phyloP scores from a whole-genome alignment of 2,888 invertebrate species.

The Leptogaster cylindrica region DNA sequence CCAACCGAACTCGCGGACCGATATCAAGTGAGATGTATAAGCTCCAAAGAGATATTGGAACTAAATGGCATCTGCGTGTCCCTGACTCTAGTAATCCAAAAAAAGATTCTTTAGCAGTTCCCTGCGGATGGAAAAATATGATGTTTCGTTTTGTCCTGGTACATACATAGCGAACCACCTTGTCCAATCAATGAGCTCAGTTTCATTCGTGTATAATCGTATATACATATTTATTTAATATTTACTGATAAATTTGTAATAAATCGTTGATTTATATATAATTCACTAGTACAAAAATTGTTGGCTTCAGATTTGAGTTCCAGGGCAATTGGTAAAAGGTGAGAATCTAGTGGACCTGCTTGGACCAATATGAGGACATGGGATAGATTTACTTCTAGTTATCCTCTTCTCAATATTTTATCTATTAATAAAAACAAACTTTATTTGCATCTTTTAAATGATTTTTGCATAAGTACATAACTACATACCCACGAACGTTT shows the following conservation, averaged over 20 bases:
- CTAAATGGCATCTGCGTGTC: conserved; percentile 45
- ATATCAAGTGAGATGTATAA: conserved; percentile 61
- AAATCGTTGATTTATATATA: conserved; percentile 37
- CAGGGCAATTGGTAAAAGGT: neutral
- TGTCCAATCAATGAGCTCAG: conserved; percentile 41
- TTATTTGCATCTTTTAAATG: neutral
- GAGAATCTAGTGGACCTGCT: conserved; percentile 3
- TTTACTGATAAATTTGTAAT: conserved; percentile 40
- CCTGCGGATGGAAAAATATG: conserved; percentile 19
- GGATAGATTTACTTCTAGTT: conserved; percentile 5
- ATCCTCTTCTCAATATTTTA: conserved; percentile 10
- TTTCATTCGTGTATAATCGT: conserved; percentile 42
- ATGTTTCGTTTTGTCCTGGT: conserved; percentile 3
- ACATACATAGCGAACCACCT: neutral
- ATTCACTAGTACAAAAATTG: conserved; percentile 23
- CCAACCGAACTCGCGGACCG: conserved; percentile 61
- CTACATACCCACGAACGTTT: conserved; percentile 5
- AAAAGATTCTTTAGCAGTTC: conserved; percentile 27
- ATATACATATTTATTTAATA: conserved; percentile 41
- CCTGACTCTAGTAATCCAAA: conserved; percentile 33
- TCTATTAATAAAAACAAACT: conserved; percentile 36
- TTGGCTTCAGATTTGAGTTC: neutral
- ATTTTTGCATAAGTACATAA: neutral
- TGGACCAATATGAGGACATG: conserved; percentile 9
- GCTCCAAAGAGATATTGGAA: conserved; percentile 56